Evolutionary conservation across 2,888 invertebrate genomes (phyloP).

Genomic region (Ochropleura leucogaster): DNA sequence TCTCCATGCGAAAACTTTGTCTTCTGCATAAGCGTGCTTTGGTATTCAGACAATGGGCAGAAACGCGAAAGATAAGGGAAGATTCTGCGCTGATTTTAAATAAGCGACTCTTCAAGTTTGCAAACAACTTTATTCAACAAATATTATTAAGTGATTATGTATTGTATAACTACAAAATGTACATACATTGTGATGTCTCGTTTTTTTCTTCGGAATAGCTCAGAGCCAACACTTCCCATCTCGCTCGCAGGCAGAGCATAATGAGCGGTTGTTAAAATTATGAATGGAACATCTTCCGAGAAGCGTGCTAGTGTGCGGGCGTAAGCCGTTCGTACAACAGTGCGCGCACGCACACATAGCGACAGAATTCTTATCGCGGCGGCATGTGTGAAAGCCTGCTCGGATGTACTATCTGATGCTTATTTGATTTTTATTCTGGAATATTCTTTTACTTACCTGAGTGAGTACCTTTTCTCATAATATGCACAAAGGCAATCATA

Average conservation of each 20-base stretch:
- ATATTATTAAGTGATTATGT: constrained; percentile 45
- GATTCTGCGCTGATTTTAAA: constrained; percentile 1
- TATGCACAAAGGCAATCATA: constrained; percentile 42
- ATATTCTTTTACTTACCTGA: constrained; percentile 59
- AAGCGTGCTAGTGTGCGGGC: constrained; percentile 70
- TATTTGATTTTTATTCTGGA: constrained; percentile 68
- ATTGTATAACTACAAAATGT: constrained; percentile 31
- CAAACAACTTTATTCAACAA: constrained; percentile 20
- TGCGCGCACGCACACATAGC: constrained; percentile 62
- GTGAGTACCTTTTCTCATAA: constrained; percentile 35
- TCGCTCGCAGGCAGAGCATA: constrained; percentile 81
- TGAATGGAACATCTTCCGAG: constrained; percentile 86
- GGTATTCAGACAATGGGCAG: constrained; percentile 25
- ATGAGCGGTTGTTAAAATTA: constrained; percentile 89
- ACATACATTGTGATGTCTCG: constrained; percentile 30
- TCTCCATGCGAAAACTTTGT: constrained; percentile 49
- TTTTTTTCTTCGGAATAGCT: constrained; percentile 74
- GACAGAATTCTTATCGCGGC: constrained; percentile 64
- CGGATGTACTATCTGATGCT: constrained; percentile 67
- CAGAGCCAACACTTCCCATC: constrained; percentile 76
- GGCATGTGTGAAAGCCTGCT: constrained; percentile 69
- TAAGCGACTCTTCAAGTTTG: background rate
- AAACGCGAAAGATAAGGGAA: constrained; percentile 6
- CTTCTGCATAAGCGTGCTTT: constrained; percentile 30
- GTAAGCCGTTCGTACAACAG: constrained; percentile 63